Conservation (phyloP, 2,797 vertebrate species). For the Lycodopsis pacificus region DNA sequence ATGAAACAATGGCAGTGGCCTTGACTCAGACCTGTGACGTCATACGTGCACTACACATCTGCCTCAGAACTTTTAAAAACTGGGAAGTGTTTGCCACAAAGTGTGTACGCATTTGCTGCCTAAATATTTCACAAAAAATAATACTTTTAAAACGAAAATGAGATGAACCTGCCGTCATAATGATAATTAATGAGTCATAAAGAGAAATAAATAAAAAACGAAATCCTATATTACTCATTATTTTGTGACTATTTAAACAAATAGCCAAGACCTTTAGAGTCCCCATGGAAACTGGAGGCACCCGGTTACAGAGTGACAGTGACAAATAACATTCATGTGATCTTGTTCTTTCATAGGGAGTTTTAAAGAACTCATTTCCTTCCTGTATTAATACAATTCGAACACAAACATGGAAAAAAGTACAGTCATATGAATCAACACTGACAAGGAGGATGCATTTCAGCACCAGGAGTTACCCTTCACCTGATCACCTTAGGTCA, state of each 20-base stretch:
- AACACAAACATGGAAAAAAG: slow-evolving; percentile 11
- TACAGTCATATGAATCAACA: slow-evolving; percentile 20
- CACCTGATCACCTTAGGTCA: slow-evolving; percentile 50
- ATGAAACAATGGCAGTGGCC: slow-evolving; percentile 1
- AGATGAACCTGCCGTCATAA: slow-evolving; percentile 22
- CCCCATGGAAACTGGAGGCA: slow-evolving; percentile 1
- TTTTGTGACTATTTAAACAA: background rate
- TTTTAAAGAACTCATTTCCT: slow-evolving; percentile 22
- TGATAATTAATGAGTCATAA: slow-evolving; percentile 38
- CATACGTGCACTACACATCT: background rate
- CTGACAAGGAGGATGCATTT: slow-evolving; percentile 44
- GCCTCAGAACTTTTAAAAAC: slow-evolving; percentile 15
- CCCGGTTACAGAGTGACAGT: slow-evolving; percentile 14
- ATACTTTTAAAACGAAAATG: slow-evolving; percentile 2
- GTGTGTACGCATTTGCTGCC: slow-evolving; percentile 3
- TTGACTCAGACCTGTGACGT: slow-evolving; percentile 16
- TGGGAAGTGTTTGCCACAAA: background rate
- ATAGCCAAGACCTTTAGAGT: slow-evolving; percentile 21
- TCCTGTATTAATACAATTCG: slow-evolving; percentile 1
- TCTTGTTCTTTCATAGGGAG: slow-evolving; percentile 6
- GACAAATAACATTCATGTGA: slow-evolving; percentile 20
- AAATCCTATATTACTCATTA: background rate
- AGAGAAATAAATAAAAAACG: background rate
- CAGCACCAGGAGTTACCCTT: slow-evolving; percentile 52
- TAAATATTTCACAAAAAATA: background rate